These are phyloP conservation scores for Premnoplex brunnescens DNA, from an alignment of 2,797 vertebrate genomes.

Conservation along the genomic window DNA sequence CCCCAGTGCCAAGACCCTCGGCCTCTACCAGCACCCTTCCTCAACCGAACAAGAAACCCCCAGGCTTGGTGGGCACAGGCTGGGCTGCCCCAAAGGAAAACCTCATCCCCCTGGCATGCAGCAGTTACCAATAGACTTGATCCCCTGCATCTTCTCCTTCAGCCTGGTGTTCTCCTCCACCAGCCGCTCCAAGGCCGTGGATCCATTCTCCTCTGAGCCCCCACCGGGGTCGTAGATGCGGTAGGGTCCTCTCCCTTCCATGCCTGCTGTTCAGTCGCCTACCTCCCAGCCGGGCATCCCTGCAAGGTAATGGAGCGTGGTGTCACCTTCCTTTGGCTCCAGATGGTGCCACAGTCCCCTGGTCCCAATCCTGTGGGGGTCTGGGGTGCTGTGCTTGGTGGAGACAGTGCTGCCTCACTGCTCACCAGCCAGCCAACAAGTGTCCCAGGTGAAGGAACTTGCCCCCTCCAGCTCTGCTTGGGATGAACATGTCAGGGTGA, in stretches of 20 bases:
- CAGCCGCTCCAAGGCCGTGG: constrained; percentile 86
- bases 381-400: not conserved
- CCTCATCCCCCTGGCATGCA: not conserved
- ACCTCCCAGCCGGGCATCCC: constrained; percentile 55
- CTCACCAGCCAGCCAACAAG: not conserved
- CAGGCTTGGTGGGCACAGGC: not conserved
- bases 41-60: not conserved
- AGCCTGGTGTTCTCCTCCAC: constrained; percentile 91
- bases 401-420: not conserved
- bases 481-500: not conserved
- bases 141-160: constrained; percentile 95
- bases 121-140: constrained; percentile 91
- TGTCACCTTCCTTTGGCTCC: not conserved
- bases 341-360: accelerated
- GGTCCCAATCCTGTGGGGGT: accelerated
- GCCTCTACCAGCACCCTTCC: not conserved
- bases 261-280: constrained; percentile 69
- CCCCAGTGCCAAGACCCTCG: not conserved
- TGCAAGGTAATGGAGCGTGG: constrained; percentile 53
- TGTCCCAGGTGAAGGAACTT: not conserved
- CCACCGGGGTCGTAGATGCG: constrained; percentile 97
- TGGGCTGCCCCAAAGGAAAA: not conserved
- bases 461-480: not conserved
- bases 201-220: constrained; percentile 71
- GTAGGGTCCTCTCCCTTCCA: constrained; percentile 96